Percentiles rank a stretch among this genome's conserved stretches.
phyloP scores from a whole-genome alignment of 1,140 invertebrate species.

The Meloidogyne floridensis region DNA sequence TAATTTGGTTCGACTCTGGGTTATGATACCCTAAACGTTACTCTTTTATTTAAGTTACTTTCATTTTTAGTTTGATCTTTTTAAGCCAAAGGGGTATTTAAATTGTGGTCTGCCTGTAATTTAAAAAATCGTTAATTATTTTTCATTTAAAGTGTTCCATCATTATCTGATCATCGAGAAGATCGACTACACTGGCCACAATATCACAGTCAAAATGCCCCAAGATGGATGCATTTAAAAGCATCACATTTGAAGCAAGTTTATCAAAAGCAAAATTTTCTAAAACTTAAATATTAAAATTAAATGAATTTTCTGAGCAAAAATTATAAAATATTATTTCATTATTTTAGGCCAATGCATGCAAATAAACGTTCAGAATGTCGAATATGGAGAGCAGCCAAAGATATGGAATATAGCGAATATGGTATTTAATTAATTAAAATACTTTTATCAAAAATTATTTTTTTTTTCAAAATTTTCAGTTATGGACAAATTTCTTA shows the following conservation, averaged over 20 bases:
- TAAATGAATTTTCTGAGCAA: no score
- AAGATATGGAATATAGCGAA: constrained; percentile 61
- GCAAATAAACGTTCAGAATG: constrained; percentile 57
- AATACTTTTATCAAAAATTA: no score
- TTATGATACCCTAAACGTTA: no score
- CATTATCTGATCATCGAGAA: constrained; percentile 26
- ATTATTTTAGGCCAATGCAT: constrained; percentile 41
- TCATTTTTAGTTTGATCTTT: no score
- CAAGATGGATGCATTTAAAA: constrained; percentile 62
- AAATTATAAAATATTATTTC: neutral
- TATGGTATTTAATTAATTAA: constrained; percentile 47
- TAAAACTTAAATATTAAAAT: no score
- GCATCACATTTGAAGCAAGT: constrained; percentile 50
- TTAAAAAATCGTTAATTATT: constrained; percentile 4
- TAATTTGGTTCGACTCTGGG: no score
- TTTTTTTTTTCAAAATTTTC: neutral
- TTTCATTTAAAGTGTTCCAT: constrained; percentile 31
- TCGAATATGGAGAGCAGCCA: constrained; percentile 53
- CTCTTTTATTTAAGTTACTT: no score
- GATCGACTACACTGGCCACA: constrained; percentile 55
- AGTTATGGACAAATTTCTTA: constrained; percentile 16
- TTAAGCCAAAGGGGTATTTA: no score
- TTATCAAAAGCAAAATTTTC: no score
- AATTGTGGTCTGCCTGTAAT: neutral
- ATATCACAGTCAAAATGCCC: constrained; percentile 52